Evolutionary conservation across 2,113 vertebrate species (phyloP), one percentile per base, ranked within the genome.

Genomic region (Tyrannus savana): DNA sequence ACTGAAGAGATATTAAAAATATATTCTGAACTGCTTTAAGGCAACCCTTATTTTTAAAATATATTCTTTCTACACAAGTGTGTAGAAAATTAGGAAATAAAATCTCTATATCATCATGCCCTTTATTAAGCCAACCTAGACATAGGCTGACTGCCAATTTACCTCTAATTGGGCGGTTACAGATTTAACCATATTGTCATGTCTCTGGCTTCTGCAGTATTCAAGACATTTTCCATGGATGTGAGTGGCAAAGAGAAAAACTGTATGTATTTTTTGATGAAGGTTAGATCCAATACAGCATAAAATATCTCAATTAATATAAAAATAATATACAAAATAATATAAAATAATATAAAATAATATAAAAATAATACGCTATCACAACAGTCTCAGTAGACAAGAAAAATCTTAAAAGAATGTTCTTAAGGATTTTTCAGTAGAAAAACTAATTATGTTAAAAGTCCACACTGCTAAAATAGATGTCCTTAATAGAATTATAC

Each of bases 61-160:
- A 91, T 75, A 87, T 74, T 87, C 18, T 90, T 91, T 91, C 37
- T 37, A 37, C 37, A 37, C 67, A 89, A 69, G 96, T 84, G 30
- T 89, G 58, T 37, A 89, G 72, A 84, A 93, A 97, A 97, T 96
- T 84, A 97, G 92, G 83, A 94, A 96, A 87, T 47, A 89, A 96
- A 96, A 94, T 94, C 52, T 76, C 77, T 5, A 1, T 84, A 72
- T 93, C 62, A 60, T 50, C 35, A 88, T 42, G n/a, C 22, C 39
- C 19, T 49, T 80, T 84, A 85, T 90, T 83, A 94, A 94, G 93
- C 52, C 91, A 96, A 84, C 28, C 39, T 89, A 82, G 74, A 74
- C 74, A 75, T 19, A 6, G 85, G 81, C 79, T 96, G 85, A 94
- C 88, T 81, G 80, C 85, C 77, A 96, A 84, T 88, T 81, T 67